Percentiles rank a stretch among this genome's conserved stretches.
phyloP scores from a whole-genome alignment of 2,797 vertebrate species.

The Moxostoma hubbsi region DNA sequence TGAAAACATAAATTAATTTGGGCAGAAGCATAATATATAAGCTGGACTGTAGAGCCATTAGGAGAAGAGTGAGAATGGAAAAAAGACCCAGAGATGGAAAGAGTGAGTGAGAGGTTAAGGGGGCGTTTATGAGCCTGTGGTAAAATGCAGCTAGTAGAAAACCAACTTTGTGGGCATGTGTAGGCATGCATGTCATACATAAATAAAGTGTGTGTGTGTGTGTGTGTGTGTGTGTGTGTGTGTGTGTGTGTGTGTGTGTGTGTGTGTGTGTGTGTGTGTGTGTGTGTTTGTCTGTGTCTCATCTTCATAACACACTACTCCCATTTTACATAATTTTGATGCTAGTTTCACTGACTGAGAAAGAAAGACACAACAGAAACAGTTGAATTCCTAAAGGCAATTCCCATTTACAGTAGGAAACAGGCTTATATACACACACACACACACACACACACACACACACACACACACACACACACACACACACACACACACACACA shows the following conservation, averaged over 20 bases:
- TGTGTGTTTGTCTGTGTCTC: neutral
- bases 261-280: neutral
- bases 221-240: neutral
- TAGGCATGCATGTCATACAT: neutral
- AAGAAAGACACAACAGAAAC: constrained; percentile 30
- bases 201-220: neutral
- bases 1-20: constrained; percentile 11
- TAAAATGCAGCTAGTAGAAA: constrained; percentile 7
- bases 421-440: constrained; percentile 11
- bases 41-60: neutral
- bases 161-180: constrained; percentile 6
- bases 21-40: constrained; percentile 16
- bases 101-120: neutral
- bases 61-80: constrained; percentile 8
- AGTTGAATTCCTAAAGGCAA: constrained; percentile 17
- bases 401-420: constrained; percentile 4
- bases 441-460: too few species aligned
- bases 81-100: constrained; percentile 6
- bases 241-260: neutral
- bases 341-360: constrained; percentile 1
- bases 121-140: constrained; percentile 25
- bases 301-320: neutral
- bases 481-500: too few species aligned
- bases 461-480: too few species aligned
- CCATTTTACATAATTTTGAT: neutral